Conservation (phyloP, 2,888 invertebrate genomes). For the Rhyacophila evoluta region DNA sequence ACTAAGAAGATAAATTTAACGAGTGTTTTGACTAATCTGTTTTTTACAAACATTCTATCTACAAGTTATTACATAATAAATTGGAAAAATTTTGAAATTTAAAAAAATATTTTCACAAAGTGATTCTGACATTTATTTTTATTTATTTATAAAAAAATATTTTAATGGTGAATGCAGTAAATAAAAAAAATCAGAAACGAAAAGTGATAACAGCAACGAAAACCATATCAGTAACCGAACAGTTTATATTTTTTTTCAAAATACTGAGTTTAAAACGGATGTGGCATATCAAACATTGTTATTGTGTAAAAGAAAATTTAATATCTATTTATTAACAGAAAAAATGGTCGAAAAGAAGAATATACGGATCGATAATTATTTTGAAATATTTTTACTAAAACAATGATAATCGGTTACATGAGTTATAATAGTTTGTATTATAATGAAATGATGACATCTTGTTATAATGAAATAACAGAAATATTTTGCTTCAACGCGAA, state of each 20-base stretch:
- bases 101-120: background rate
- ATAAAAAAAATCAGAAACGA: background rate
- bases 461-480: background rate
- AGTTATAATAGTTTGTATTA: background rate
- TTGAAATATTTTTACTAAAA: background rate
- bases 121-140: background rate
- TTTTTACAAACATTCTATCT: background rate
- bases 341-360: background rate
- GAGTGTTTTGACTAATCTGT: background rate
- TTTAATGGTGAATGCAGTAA: background rate
- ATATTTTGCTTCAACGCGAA: background rate
- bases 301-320: background rate
- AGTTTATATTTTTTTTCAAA: background rate
- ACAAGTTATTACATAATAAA: no score
- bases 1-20: background rate
- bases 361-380: background rate
- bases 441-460: background rate
- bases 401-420: background rate
- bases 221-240: conserved; percentile 11
- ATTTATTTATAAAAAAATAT: background rate
- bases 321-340: background rate
- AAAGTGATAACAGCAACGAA: background rate
- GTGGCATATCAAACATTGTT: background rate
- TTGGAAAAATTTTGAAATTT: no score
- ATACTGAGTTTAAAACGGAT: background rate